Evolutionary conservation across 64 coral and sea anemone species (phyloP).

Genomic region (Actinia tenebrosa): DNA sequence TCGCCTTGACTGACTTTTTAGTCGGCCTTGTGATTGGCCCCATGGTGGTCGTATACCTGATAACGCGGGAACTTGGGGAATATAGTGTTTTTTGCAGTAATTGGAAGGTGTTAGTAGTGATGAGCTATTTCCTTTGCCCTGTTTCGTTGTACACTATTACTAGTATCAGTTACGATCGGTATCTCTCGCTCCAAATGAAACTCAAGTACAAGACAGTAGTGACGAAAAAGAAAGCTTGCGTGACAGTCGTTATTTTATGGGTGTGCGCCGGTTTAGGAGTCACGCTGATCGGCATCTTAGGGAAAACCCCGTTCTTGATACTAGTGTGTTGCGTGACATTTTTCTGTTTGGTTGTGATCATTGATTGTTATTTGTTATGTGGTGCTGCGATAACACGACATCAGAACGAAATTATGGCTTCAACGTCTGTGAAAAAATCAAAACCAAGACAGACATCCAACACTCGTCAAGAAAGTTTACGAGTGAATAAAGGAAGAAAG

Average conservation of each 20-base stretch:
- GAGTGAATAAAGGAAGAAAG: background rate
- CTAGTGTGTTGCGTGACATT: background rate
- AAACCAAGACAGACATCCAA: background rate
- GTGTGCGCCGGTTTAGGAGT: background rate
- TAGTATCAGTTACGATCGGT: constrained; percentile 1
- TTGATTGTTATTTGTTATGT: background rate
- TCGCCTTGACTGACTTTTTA: background rate
- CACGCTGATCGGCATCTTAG: background rate
- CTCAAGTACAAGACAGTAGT: constrained; percentile 3
- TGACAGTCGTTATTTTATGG: background rate
- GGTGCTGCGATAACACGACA: background rate
- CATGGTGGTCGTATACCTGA: background rate
- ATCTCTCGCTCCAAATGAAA: background rate
- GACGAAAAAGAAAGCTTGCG: background rate
- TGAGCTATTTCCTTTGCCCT: background rate
- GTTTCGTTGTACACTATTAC: background rate
- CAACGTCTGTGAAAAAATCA: background rate
- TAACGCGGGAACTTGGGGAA: background rate
- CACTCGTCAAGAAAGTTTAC: background rate
- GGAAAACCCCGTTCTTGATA: background rate
- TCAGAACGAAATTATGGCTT: background rate
- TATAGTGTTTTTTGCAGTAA: background rate
- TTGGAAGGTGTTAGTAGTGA: background rate
- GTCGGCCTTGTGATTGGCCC: background rate
- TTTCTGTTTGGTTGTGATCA: background rate